phyloP scores from a whole-genome alignment of 2,888 invertebrate genomes.

The Phrixothrix hirtus region DNA sequence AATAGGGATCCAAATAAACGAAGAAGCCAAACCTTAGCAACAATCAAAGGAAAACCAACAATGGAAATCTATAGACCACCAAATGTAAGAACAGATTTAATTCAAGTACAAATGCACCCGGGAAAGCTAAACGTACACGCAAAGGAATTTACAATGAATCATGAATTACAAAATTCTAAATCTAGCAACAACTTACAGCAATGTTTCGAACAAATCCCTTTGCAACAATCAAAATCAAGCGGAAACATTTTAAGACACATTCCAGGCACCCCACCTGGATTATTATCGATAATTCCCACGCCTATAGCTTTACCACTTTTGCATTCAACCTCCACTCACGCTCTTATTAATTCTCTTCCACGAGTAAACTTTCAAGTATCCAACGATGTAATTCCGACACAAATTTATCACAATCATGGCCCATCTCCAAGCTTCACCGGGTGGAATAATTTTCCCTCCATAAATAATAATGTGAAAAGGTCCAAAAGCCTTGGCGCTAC shows the following conservation, averaged over 20 bases:
- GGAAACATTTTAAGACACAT: slow-evolving; percentile 72
- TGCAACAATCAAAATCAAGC: slow-evolving; percentile 59
- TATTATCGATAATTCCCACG: slow-evolving; percentile 46
- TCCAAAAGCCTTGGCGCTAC: slow-evolving; percentile 82
- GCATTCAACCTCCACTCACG: slow-evolving; percentile 64
- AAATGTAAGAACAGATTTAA: slow-evolving; percentile 56
- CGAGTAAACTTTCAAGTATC: slow-evolving; percentile 62
- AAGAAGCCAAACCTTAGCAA: slow-evolving; percentile 72
- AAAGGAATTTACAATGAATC: slow-evolving; percentile 86
- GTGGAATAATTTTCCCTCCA: slow-evolving; percentile 41
- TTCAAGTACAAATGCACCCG: slow-evolving; percentile 54
- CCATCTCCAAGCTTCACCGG: slow-evolving; percentile 29
- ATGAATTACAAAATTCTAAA: slow-evolving; percentile 58
- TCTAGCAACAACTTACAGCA: slow-evolving; percentile 51
- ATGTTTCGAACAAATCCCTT: slow-evolving; percentile 45
- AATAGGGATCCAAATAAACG: slow-evolving; percentile 64
- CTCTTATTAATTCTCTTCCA: slow-evolving; percentile 65
- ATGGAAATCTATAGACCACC: slow-evolving; percentile 89
- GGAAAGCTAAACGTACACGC: slow-evolving; percentile 82
- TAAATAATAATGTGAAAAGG: slow-evolving; percentile 64
- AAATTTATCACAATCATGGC: slow-evolving; percentile 58
- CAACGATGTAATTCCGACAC: slow-evolving; percentile 60
- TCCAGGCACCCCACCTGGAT: slow-evolving; percentile 35
- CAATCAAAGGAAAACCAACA: slow-evolving; percentile 75
- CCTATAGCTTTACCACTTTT: slow-evolving; percentile 55